Conservation (phyloP, 1,140 invertebrate genomes). For the Cotesia chilonis region DNA sequence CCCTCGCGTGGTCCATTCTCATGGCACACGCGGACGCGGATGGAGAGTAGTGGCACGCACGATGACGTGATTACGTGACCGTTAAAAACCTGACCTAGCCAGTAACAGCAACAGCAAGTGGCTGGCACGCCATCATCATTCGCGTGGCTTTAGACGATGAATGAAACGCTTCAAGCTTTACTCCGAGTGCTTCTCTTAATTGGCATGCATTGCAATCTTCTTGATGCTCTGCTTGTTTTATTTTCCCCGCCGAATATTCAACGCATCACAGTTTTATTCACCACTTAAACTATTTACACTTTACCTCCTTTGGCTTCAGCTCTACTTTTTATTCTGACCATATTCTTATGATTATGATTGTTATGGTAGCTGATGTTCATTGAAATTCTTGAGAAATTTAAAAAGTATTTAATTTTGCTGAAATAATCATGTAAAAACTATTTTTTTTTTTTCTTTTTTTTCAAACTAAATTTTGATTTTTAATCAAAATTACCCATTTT, state of each 20-base stretch:
- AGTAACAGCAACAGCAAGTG: conserved; percentile 12
- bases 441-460: no score
- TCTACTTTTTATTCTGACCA: no score
- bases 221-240: conserved; percentile 2
- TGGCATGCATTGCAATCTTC: conserved; percentile 39
- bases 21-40: conserved; percentile 27
- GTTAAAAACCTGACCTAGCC: conserved; percentile 60
- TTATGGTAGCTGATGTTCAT: no score
- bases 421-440: no score
- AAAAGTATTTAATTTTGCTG: no score
- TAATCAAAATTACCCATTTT: no score
- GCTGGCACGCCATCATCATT: conserved; percentile 34
- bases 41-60: conserved; percentile 49
- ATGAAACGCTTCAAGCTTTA: conserved; percentile 33
- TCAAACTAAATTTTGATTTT: no score
- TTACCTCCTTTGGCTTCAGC: no score
- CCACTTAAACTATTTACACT: no score
- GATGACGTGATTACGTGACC: conserved; percentile 60
- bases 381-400: no score
- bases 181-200: conserved; percentile 33
- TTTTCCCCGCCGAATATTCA: neutral
- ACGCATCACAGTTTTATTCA: no score
- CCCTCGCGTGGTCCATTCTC: conserved; percentile 55
- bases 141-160: conserved; percentile 34
- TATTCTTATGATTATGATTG: no score